These are phyloP conservation scores for Peromyscus eremicus DNA, from an alignment of 2,797 vertebrate genomes.

Conservation along the genomic window DNA sequence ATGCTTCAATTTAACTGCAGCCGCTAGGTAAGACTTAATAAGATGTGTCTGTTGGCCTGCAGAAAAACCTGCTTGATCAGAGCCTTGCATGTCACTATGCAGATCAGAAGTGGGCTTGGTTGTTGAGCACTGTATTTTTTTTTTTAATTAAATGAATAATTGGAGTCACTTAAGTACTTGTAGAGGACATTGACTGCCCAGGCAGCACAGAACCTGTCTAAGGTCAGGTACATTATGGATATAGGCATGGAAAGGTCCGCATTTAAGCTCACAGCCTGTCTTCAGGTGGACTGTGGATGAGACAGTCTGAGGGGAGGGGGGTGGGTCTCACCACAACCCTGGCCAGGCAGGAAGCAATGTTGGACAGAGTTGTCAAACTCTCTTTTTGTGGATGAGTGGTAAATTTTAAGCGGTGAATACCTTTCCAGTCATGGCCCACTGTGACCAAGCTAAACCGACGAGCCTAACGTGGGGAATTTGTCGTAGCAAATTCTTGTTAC, in stretches of 20 bases:
- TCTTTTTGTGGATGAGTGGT: neutral
- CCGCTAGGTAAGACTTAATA: slow-evolving; percentile 80
- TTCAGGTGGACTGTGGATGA: neutral
- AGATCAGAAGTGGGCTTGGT: slow-evolving; percentile 65
- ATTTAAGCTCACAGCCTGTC: neutral
- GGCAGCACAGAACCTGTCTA: neutral
- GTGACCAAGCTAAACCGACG: neutral
- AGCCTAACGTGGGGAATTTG: neutral
- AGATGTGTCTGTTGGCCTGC: slow-evolving; percentile 79
- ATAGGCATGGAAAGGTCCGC: neutral
- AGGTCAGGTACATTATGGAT: neutral
- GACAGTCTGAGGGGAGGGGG: neutral
- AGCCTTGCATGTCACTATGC: slow-evolving; percentile 75
- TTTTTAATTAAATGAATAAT: slow-evolving; percentile 75
- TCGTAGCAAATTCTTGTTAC: slow-evolving; percentile 40
- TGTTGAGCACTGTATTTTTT: slow-evolving; percentile 31
- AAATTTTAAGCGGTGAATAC: neutral
- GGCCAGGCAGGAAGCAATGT: neutral
- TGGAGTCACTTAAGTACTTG: slow-evolving; percentile 50
- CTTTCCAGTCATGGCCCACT: slow-evolving; percentile 3
- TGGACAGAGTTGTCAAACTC: neutral
- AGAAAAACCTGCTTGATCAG: slow-evolving; percentile 80
- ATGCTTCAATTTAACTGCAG: slow-evolving; percentile 75
- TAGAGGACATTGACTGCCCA: neutral
- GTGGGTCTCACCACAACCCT: neutral